Evolutionary conservation across 2,888 invertebrate species (phyloP).

Genomic region (Tridacna crocea): DNA sequence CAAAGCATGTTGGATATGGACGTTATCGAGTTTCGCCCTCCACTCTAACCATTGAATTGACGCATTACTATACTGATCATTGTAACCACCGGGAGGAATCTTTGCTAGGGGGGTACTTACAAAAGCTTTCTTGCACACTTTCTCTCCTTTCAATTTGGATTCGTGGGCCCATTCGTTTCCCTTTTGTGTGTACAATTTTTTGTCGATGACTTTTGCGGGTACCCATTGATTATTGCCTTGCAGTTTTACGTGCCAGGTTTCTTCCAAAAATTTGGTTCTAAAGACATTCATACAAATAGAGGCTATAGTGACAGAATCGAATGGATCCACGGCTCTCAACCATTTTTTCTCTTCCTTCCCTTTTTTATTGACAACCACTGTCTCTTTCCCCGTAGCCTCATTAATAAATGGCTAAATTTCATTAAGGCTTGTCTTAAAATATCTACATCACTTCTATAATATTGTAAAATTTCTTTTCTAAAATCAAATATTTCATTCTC

Average conservation of each 20-base stretch:
- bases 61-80: slow-evolving; percentile 16
- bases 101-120: slow-evolving; percentile 12
- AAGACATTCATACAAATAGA: neutral
- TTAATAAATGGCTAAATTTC: neutral
- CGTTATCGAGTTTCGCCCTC: too few relatives aligned
- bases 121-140: too few relatives aligned
- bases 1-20: too few relatives aligned
- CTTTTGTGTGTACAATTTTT: too few relatives aligned
- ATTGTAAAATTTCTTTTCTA: too few relatives aligned
- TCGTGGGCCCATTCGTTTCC: too few relatives aligned
- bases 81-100: slow-evolving; percentile 15
- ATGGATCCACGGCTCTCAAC: neutral
- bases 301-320: neutral
- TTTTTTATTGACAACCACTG: neutral
- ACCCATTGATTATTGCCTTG: neutral
- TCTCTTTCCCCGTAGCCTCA: neutral
- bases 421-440: neutral
- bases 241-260: neutral
- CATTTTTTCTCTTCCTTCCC: neutral
- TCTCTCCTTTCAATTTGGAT: too few relatives aligned
- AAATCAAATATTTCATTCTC: too few relatives aligned
- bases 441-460: neutral
- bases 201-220: neutral
- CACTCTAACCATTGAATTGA: slow-evolving; percentile 5
- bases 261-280: neutral